These are phyloP conservation scores for Leucopsar rothschildi DNA, from an alignment of 2,113 vertebrate genomes.

Conservation along the genomic window DNA sequence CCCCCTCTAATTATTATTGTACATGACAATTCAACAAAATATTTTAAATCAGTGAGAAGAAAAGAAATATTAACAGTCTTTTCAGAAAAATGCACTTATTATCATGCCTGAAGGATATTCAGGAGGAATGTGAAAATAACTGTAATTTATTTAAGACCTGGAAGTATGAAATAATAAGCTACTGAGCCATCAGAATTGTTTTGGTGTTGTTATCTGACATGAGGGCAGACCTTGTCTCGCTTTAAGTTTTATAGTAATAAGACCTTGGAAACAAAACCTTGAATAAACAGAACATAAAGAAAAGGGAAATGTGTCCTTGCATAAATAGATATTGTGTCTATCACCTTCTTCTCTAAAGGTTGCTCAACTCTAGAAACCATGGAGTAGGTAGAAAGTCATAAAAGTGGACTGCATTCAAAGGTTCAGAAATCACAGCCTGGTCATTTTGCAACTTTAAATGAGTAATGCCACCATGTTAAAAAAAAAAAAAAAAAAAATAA, in stretches of 20 bases:
- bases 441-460: constrained; percentile 56
- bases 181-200: constrained; percentile 75
- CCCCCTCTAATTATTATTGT: constrained; percentile 63
- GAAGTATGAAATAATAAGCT: constrained; percentile 78
- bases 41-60: constrained; percentile 57
- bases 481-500: not conserved
- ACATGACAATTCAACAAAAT: constrained; percentile 65
- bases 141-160: constrained; percentile 76
- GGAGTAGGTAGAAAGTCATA: constrained; percentile 73
- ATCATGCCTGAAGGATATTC: constrained; percentile 72
- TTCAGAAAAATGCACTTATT: constrained; percentile 65
- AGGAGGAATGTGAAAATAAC: constrained; percentile 73
- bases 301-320: constrained; percentile 81
- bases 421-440: constrained; percentile 32
- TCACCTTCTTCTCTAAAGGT: constrained; percentile 77
- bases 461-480: not conserved
- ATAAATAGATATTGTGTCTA: constrained; percentile 83
- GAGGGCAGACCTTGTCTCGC: constrained; percentile 77
- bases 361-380: constrained; percentile 68
- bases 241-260: constrained; percentile 81
- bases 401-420: constrained; percentile 40
- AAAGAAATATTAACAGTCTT: constrained; percentile 64
- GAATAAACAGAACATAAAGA: constrained; percentile 77
- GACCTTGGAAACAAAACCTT: constrained; percentile 84
- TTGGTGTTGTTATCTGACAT: constrained; percentile 77